phyloP scores from a whole-genome alignment of 2,113 vertebrate species.

The Illadopsis cleaveri region DNA sequence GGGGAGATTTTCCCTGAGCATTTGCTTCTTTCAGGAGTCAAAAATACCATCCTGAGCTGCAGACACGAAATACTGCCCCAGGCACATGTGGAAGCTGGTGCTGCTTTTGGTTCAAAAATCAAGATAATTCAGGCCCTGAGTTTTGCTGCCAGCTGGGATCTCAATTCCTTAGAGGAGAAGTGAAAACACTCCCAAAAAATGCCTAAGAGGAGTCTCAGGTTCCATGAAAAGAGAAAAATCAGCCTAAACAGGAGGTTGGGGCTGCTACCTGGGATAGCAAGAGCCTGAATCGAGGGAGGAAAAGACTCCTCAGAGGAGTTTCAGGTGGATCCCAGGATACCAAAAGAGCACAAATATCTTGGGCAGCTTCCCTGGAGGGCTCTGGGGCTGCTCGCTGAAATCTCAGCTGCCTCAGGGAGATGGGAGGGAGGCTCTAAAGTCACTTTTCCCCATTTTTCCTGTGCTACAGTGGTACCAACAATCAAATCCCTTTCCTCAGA shows the following conservation, averaged over 20 bases:
- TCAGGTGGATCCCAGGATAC: not conserved
- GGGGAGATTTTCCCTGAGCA: not conserved
- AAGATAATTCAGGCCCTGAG: not conserved
- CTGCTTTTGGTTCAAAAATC: fast-evolving
- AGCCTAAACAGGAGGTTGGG: not conserved
- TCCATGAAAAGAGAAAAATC: not conserved
- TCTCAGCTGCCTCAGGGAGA: not conserved
- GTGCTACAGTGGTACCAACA: not conserved
- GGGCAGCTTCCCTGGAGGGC: not conserved
- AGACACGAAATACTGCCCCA: not conserved
- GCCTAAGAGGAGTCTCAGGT: not conserved
- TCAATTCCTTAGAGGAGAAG: not conserved
- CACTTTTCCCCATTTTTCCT: fast-evolving
- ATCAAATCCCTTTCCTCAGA: not conserved
- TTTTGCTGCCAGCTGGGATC: not conserved
- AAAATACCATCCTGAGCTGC: not conserved
- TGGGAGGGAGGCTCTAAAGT: not conserved
- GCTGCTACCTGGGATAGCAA: fast-evolving
- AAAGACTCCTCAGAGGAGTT: not conserved
- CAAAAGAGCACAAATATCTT: not conserved
- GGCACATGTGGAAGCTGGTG: not conserved
- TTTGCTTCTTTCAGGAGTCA: not conserved
- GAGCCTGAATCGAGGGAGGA: not conserved
- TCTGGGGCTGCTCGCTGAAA: not conserved
- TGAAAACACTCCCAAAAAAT: not conserved